Evolutionary conservation across 2,888 invertebrate species (phyloP).

Genomic region (Troides helena): DNA sequence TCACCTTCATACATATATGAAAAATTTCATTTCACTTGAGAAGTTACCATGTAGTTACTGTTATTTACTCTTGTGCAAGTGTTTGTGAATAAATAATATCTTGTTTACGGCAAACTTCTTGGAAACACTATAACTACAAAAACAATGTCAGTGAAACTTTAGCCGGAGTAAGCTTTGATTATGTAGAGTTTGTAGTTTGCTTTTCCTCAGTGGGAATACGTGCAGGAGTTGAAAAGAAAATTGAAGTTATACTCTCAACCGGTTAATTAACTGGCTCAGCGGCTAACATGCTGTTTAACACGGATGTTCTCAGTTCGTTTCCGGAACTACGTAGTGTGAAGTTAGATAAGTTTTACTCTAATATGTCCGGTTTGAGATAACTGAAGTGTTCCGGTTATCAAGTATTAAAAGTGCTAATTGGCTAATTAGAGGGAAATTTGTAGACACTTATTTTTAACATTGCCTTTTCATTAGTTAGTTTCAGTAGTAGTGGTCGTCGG

Average conservation of each 20-base stretch:
- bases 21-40: slow-evolving; percentile 22
- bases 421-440: not conserved
- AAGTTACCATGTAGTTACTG: not conserved
- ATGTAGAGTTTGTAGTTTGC: slow-evolving; percentile 10
- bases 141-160: slow-evolving; percentile 15
- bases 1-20: not conserved
- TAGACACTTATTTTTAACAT: not conserved
- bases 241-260: slow-evolving; percentile 4
- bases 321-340: too few relatives aligned
- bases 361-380: too few relatives aligned
- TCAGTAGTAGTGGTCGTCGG: too few relatives aligned
- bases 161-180: slow-evolving; percentile 18
- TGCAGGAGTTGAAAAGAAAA: slow-evolving; percentile 8
- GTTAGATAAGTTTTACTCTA: too few relatives aligned
- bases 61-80: not conserved
- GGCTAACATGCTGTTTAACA: not conserved
- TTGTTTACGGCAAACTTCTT: slow-evolving; percentile 1
- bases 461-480: not conserved
- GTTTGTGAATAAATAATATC: slow-evolving; percentile 7
- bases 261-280: too few relatives aligned
- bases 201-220: not conserved
- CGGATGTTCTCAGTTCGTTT: not conserved
- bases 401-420: not conserved
- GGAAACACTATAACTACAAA: slow-evolving; percentile 12
- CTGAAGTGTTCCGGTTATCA: too few relatives aligned